These are phyloP conservation scores for Aepyceros melampus DNA, from an alignment of 2,113 vertebrate genomes.

Conservation along the genomic window DNA sequence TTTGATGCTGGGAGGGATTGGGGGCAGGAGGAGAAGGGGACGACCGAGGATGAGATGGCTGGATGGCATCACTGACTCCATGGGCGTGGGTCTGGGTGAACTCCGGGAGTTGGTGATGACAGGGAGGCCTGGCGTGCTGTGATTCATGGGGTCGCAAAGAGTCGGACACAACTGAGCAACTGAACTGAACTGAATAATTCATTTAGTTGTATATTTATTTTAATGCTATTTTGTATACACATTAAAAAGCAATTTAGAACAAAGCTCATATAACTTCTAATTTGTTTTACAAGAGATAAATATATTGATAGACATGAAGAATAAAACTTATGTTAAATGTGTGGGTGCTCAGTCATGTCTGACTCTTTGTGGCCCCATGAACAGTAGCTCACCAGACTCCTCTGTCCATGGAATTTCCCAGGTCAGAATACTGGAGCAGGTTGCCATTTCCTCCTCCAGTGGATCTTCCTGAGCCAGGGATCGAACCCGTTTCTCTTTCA, in stretches of 20 bases:
- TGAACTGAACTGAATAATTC: too few species aligned
- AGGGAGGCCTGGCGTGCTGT: too few species aligned
- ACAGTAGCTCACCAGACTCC: not conserved
- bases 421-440: not conserved
- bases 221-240: not conserved
- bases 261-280: not conserved
- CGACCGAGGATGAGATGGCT: too few species aligned
- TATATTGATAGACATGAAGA: not conserved
- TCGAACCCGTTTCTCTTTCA: fast-evolving
- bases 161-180: too few species aligned
- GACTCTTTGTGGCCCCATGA: fast-evolving
- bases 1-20: too few species aligned
- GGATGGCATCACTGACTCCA: too few species aligned
- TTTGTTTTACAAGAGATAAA: not conserved
- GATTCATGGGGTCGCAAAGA: too few species aligned
- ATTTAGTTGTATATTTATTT: not conserved
- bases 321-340: not conserved
- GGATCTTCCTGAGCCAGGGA: not conserved
- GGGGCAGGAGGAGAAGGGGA: too few species aligned
- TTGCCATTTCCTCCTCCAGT: not conserved
- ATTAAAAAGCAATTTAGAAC: not conserved
- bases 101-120: too few species aligned
- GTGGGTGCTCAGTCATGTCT: not conserved
- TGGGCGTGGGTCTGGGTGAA: too few species aligned
- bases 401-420: not conserved